Evolutionary conservation across 2,113 vertebrate genomes (phyloP).

Genomic region (Erythrocebus patas): DNA sequence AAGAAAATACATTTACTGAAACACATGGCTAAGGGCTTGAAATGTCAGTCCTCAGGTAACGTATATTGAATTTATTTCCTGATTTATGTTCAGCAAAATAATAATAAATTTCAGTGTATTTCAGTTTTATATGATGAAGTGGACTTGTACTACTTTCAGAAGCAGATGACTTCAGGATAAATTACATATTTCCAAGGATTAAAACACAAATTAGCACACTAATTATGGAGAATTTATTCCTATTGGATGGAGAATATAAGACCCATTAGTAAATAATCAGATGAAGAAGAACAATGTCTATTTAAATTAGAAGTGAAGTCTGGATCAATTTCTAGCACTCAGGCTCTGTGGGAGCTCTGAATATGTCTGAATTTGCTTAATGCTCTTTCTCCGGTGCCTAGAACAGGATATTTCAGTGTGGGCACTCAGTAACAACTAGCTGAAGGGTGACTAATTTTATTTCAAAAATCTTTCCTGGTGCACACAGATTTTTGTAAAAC

Average conservation of each 20-base stretch:
- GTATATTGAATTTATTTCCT: conserved; percentile 43
- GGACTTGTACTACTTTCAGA: conserved; percentile 13
- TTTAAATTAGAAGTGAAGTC: background rate
- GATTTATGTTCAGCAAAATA: conserved; percentile 65
- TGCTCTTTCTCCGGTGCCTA: background rate
- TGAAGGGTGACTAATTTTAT: background rate
- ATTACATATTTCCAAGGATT: conserved; percentile 13
- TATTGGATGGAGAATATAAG: background rate
- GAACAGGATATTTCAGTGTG: accelerated
- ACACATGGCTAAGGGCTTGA: conserved; percentile 41
- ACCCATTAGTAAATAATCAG: background rate
- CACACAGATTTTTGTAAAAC: background rate
- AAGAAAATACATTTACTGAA: conserved; percentile 57
- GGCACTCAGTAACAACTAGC: background rate
- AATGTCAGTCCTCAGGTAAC: conserved; percentile 49
- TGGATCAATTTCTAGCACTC: background rate
- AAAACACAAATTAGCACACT: conserved; percentile 4
- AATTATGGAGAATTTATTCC: background rate
- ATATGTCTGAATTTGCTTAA: background rate
- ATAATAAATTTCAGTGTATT: conserved; percentile 61
- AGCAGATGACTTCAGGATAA: conserved; percentile 54
- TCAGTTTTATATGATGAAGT: conserved; percentile 63
- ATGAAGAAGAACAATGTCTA: background rate
- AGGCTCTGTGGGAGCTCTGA: background rate
- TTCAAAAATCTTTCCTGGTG: background rate